Evolutionary conservation across 1,140 invertebrate species (phyloP).

Genomic region (Panulirus ornatus): DNA sequence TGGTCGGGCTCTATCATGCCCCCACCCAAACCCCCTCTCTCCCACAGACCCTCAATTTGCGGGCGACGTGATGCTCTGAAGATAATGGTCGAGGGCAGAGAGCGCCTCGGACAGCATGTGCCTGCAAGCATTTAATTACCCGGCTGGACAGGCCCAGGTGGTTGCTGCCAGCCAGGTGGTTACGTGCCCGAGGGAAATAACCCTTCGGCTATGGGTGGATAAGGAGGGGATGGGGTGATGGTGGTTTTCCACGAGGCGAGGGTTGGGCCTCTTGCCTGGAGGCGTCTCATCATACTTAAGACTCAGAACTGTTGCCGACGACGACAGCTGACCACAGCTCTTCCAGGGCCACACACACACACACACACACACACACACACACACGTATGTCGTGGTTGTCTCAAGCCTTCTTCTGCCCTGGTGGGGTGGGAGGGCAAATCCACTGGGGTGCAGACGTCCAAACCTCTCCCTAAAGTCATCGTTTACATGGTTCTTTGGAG

Average conservation of each 20-base stretch:
- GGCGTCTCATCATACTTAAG: conserved; percentile 44
- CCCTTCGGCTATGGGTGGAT: neutral
- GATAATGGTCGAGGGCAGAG: conserved; percentile 1
- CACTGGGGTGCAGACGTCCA: too few species aligned
- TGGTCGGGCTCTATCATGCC: conserved; percentile 29
- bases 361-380: conserved; percentile 10
- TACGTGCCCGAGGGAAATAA: conserved; percentile 31
- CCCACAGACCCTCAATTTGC: conserved; percentile 61
- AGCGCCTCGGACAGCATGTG: conserved; percentile 38
- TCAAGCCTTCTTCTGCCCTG: too few species aligned
- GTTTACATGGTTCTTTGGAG: too few species aligned
- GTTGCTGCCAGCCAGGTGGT: conserved; percentile 16
- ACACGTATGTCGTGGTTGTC: too few species aligned
- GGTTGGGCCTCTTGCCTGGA: conserved; percentile 7
- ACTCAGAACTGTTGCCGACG: conserved; percentile 13
- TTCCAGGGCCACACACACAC: neutral
- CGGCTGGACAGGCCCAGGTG: conserved; percentile 49
- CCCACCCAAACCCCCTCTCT: too few species aligned
- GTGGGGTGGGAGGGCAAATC: too few species aligned
- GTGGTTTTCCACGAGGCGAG: neutral
- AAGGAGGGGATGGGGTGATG: too few species aligned
- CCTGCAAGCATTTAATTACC: conserved; percentile 47
- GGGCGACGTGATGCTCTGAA: neutral
- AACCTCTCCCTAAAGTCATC: too few species aligned
- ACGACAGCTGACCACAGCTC: conserved; percentile 42